Evolutionary conservation across 2,113 vertebrate genomes (phyloP).

Genomic region (Chloroceryle aenea): DNA sequence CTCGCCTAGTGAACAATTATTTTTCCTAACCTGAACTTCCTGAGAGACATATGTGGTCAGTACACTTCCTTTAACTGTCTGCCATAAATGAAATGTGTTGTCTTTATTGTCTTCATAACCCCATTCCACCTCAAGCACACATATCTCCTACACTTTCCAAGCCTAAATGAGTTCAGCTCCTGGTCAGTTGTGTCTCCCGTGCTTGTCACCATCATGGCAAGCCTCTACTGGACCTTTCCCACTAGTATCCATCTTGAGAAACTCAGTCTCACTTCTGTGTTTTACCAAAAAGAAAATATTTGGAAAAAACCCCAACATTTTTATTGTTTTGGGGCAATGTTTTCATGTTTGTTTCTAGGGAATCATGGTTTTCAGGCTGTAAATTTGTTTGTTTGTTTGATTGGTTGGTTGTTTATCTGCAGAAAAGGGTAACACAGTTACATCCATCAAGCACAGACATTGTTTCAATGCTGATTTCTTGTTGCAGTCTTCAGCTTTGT

Average conservation of each 20-base stretch:
- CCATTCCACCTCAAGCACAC: neutral
- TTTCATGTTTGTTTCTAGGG: neutral
- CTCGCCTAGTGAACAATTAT: neutral
- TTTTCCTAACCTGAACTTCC: neutral
- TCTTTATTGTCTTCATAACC: neutral
- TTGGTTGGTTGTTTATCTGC: neutral
- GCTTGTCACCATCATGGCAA: neutral
- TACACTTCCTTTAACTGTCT: neutral
- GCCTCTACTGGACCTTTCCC: neutral
- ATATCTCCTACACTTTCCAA: fast-evolving
- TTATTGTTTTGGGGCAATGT: neutral
- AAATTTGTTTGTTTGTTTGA: neutral
- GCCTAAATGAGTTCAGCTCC: neutral
- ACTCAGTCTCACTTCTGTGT: neutral
- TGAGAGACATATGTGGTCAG: neutral
- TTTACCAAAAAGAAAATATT: neutral
- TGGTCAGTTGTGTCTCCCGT: neutral
- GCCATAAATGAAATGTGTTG: neutral
- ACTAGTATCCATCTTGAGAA: neutral
- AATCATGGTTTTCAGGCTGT: neutral
- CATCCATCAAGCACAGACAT: neutral
- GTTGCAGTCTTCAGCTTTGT: neutral
- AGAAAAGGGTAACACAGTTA: neutral
- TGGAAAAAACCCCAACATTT: neutral
- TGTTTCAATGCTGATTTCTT: neutral